A percentile compares a stretch with the other conserved stretches of the same genome.
phyloP scores from a whole-genome alignment of 2,113 vertebrate genomes.

The Cathartes aura region DNA sequence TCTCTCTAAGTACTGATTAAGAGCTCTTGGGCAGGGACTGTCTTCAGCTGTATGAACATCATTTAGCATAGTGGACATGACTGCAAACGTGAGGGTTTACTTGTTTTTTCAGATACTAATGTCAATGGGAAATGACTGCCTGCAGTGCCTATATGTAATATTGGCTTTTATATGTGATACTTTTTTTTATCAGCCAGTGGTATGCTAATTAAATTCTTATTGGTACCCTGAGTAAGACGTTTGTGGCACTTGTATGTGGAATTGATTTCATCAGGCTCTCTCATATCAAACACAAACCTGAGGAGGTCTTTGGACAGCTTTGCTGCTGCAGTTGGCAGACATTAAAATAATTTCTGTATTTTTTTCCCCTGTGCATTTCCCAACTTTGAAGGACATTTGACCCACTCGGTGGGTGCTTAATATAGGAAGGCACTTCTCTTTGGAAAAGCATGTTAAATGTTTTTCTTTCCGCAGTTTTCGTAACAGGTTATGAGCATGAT shows the following conservation, averaged over 20 bases:
- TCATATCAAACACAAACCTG: background rate
- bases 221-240: background rate
- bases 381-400: background rate
- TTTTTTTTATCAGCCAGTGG: background rate
- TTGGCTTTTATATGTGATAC: background rate
- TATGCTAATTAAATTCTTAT: background rate
- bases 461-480: background rate
- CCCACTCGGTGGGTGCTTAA: background rate
- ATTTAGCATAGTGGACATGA: background rate
- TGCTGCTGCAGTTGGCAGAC: background rate
- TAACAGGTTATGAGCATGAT: background rate
- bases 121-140: background rate
- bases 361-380: background rate
- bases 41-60: background rate
- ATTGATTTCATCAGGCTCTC: background rate
- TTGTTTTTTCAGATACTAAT: background rate
- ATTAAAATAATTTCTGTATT: background rate
- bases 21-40: background rate
- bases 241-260: background rate
- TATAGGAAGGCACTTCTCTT: background rate
- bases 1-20: background rate
- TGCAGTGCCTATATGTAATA: background rate
- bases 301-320: background rate
- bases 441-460: background rate
- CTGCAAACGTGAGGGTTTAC: background rate